phyloP scores from a whole-genome alignment of 2,888 invertebrate species.

The Drosophila cognata region DNA sequence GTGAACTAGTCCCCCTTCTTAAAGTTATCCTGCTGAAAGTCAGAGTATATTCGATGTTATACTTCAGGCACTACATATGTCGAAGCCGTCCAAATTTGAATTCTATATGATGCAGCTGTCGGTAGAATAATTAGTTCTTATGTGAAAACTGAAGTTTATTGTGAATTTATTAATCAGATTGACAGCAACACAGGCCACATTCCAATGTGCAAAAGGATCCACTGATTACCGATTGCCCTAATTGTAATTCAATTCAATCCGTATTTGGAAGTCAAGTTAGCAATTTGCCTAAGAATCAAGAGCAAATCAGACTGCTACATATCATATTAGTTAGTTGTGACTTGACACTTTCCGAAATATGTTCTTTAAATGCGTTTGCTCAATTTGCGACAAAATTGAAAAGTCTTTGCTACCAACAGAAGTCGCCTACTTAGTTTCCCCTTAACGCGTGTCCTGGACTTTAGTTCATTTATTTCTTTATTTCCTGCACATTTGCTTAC shows the following conservation, averaged over 20 bases:
- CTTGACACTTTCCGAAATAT: background rate
- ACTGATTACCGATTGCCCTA: background rate
- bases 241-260: background rate
- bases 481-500: conserved; percentile 9
- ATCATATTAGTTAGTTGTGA: background rate
- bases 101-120: too few relatives aligned
- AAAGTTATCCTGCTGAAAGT: too few relatives aligned
- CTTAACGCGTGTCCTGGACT: background rate
- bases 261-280: background rate
- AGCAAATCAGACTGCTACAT: background rate
- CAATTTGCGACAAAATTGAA: background rate
- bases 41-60: background rate
- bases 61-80: background rate
- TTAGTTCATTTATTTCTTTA: background rate
- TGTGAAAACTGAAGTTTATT: too few relatives aligned
- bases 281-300: background rate
- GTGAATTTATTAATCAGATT: background rate
- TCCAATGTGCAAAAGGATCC: background rate
- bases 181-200: background rate
- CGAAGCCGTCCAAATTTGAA: too few relatives aligned
- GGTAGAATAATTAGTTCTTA: too few relatives aligned
- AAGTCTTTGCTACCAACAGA: background rate
- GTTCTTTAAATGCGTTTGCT: background rate
- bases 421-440: background rate
- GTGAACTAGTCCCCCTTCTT: too few relatives aligned